A percentile compares a stretch with the other conserved stretches of the same genome.
These are phyloP conservation scores for Gymnothorax reevesii DNA, from an alignment of 2,797 vertebrate species.

Conservation along the genomic window DNA sequence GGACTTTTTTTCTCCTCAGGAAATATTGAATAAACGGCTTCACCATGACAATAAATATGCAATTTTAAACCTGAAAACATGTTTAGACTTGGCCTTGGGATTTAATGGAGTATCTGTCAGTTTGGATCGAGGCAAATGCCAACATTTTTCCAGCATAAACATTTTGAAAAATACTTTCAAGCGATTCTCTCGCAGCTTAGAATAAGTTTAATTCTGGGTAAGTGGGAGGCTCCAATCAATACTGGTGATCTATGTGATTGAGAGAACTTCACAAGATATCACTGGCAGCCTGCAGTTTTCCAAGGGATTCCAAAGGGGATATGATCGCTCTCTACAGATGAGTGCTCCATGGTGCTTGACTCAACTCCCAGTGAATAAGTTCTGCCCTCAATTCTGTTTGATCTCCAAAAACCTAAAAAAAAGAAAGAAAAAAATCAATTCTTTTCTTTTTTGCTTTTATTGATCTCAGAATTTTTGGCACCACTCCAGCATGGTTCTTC, in stretches of 20 bases:
- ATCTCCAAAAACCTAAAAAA: background rate
- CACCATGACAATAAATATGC: background rate
- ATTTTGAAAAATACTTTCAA: background rate
- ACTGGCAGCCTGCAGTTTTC: background rate
- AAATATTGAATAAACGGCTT: background rate
- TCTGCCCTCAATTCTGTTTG: background rate
- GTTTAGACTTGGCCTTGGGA: no score
- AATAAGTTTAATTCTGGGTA: background rate
- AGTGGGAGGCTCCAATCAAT: background rate
- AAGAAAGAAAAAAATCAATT: no score
- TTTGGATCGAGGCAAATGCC: background rate
- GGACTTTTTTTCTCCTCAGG: background rate
- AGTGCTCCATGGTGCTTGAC: background rate
- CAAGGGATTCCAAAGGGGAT: slow-evolving; percentile 8
- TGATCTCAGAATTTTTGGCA: background rate
- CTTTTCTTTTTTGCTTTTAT: background rate
- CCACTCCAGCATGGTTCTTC: background rate
- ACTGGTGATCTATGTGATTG: background rate
- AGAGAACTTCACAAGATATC: background rate
- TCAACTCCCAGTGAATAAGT: background rate
- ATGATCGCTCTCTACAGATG: background rate
- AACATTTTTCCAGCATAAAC: no score
- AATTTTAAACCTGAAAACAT: no score
- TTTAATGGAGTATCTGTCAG: no score
- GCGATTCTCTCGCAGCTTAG: background rate